Base-by-base conservation (phyloP, 2,113 vertebrate genomes). In the Hypanus sabinus region DNA sequence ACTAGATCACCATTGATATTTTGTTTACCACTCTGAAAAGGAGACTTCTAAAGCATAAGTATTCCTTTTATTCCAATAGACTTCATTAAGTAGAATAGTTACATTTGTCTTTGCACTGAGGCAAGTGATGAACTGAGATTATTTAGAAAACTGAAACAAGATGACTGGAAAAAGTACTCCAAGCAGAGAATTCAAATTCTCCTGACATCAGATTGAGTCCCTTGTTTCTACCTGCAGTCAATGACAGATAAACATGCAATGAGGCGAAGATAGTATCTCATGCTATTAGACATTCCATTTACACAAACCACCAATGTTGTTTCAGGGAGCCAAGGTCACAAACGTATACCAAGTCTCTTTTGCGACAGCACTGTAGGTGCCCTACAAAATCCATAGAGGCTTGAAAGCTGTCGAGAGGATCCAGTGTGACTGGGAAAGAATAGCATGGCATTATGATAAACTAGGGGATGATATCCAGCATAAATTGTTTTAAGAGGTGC, bases 401-500 rank as follows among this genome's bases (percentile, higher is more conserved):
- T 46, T 73, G 36, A 93, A 73, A 93, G 22, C 68, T 90, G n/a
- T 62, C 5, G 65, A 7, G 62, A 68, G 68, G 62, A 33, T 93
- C 91, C 91, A 55, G 22, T 55, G 38, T 73, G 33, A 93, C 33
- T 46, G 85, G 65, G 91, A 73, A 93, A 73, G 73, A 14, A 73
- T 70, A 93, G 36, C 68, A 93, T 75, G 68, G 55, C 91, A 55
- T 30, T 93, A 73, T 93, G 91, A 93, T 93, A 73, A 93, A 93
- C 73, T 75, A 10, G 55, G 71, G 70, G 38, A 93, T 93, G 71
- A 55, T 16, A 75, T 36, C 12, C 70, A 93, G 10, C 70, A 36
- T 93, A 93, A 93, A 75, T 73, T 93, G 70, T 93, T 93, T 93
- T 71, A 93, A 93, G 91, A 93, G 90, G 70, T 73, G 70, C 70